These are phyloP conservation scores for Tachystola acroxantha DNA, from an alignment of 2,888 invertebrate genomes.

Conservation along the genomic window DNA sequence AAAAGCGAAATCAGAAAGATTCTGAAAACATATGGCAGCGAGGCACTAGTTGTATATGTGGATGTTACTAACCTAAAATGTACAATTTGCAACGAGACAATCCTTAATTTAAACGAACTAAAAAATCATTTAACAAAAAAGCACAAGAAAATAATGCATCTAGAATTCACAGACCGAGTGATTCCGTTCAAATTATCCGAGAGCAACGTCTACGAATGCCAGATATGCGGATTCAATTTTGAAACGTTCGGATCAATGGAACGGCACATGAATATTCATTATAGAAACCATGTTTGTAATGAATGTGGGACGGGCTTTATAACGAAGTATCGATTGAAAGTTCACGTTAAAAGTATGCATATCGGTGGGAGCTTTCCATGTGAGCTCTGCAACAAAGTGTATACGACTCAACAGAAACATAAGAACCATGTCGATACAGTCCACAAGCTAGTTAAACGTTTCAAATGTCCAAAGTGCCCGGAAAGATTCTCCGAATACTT, in stretches of 20 bases:
- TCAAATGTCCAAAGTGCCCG: conserved; percentile 53
- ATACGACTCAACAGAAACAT: conserved; percentile 41
- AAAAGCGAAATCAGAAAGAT: conserved; percentile 33
- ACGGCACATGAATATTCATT: conserved; percentile 63
- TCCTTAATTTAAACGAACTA: conserved; percentile 38
- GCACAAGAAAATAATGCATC: conserved; percentile 46
- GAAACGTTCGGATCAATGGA: conserved; percentile 64
- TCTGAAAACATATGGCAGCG: conserved; percentile 39
- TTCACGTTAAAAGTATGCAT: conserved; percentile 51
- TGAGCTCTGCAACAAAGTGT: conserved; percentile 49
- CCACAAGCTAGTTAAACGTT: conserved; percentile 44
- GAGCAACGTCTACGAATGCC: conserved; percentile 43
- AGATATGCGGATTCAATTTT: conserved; percentile 49
- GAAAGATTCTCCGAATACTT: conserved; percentile 56
- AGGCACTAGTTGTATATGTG: conserved; percentile 53
- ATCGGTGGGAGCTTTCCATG: conserved; percentile 39
- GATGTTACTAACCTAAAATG: conserved; percentile 53
- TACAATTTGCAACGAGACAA: conserved; percentile 31
- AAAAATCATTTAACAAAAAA: conserved; percentile 44
- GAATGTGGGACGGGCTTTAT: conserved; percentile 60
- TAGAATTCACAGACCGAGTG: conserved; percentile 43
- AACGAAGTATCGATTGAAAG: conserved; percentile 51
- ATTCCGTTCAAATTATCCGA: conserved; percentile 51
- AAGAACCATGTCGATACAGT: conserved; percentile 51
- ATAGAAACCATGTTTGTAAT: conserved; percentile 55